Conservation (phyloP, 2,888 invertebrate genomes). For the Anticlea derivata region DNA sequence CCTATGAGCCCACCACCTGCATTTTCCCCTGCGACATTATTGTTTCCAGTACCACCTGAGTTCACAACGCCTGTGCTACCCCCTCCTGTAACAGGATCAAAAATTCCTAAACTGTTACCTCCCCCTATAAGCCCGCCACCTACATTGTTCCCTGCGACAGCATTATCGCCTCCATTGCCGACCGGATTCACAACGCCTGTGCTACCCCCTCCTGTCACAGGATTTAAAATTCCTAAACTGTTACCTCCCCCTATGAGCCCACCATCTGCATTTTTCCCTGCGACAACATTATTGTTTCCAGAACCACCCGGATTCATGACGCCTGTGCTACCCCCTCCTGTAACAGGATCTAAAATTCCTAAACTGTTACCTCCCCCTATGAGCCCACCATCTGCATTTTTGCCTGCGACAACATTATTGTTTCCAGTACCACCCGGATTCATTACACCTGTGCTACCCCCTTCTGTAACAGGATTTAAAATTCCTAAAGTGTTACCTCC, state of each 20-base stretch:
- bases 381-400: neutral
- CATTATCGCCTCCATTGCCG: neutral
- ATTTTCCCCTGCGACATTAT: neutral
- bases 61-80: neutral
- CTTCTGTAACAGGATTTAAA: neutral
- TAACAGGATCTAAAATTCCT: neutral
- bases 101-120: neutral
- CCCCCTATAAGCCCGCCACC: neutral
- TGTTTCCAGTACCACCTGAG: neutral
- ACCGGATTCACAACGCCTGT: neutral
- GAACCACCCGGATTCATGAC: neutral
- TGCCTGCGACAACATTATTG: neutral
- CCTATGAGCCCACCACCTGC: neutral
- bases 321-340: neutral
- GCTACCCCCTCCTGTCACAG: neutral
- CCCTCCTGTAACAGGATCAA: neutral
- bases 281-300: neutral
- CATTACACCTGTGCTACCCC: neutral
- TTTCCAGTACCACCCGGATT: neutral
- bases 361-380: neutral
- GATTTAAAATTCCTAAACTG: neutral
- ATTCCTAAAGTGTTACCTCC: neutral
- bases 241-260: neutral
- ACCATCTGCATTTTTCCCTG: neutral
- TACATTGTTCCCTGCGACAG: neutral